These are phyloP conservation scores for Dryocosmus kuriphilus DNA, from an alignment of 2,888 invertebrate species.

Conservation along the genomic window DNA sequence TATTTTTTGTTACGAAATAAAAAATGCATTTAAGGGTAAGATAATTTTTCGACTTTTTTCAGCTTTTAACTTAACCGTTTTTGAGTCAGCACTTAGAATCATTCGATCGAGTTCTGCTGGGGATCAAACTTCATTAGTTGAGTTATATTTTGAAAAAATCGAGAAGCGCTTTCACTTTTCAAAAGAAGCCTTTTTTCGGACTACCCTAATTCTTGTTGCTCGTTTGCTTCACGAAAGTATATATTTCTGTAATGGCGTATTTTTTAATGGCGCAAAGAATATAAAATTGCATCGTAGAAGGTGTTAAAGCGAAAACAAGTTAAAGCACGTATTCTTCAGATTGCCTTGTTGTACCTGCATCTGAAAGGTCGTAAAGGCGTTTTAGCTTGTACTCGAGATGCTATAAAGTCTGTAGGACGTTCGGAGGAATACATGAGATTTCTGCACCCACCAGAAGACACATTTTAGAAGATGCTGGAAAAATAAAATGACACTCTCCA, in stretches of 20 bases:
- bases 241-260: not conserved
- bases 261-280: constrained; percentile 47
- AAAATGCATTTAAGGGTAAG: too few relatives aligned
- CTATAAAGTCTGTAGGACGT: constrained; percentile 41
- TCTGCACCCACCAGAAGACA: constrained; percentile 26
- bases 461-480: not conserved
- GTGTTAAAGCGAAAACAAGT: constrained; percentile 9
- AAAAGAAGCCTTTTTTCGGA: too few relatives aligned
- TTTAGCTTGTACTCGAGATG: constrained; percentile 41
- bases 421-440: constrained; percentile 36
- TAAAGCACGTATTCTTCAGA: constrained; percentile 7
- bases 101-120: too few relatives aligned
- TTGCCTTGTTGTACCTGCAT: constrained; percentile 32
- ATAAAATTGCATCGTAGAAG: constrained; percentile 45
- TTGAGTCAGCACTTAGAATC: too few relatives aligned
- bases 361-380: constrained; percentile 41
- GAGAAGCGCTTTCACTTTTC: too few relatives aligned
- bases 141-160: too few relatives aligned
- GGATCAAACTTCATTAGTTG: too few relatives aligned
- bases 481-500: not conserved
- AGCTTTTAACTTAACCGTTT: too few relatives aligned
- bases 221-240: too few relatives aligned
- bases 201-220: too few relatives aligned
- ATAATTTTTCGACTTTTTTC: too few relatives aligned
- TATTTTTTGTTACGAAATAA: too few relatives aligned